These are phyloP conservation scores for Pristionchus pacificus DNA, from an alignment of 1,140 invertebrate species.

Conservation along the genomic window DNA sequence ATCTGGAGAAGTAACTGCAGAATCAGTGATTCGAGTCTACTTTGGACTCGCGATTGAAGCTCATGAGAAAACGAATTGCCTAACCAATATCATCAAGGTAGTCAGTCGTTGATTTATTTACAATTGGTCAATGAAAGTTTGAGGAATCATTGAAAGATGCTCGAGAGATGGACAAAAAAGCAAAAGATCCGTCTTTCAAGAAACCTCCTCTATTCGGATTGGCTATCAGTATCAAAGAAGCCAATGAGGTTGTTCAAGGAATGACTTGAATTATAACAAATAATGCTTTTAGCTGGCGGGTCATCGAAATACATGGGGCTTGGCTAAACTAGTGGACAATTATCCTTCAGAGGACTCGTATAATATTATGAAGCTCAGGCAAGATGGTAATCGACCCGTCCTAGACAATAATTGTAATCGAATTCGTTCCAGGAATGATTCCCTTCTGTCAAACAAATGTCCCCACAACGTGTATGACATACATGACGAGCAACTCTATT, in stretches of 20 bases:
- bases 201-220: conserved; percentile 24
- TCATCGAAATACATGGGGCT: conserved; percentile 43
- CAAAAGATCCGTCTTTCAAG: conserved; percentile 23
- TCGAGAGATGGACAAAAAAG: conserved; percentile 43
- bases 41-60: no score
- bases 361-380: background rate
- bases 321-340: conserved; percentile 41
- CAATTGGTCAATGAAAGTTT: no score
- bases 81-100: conserved; percentile 48
- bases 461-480: no score
- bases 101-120: background rate
- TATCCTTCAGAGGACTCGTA: conserved; percentile 14
- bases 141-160: conserved; percentile 53
- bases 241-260: conserved; percentile 14
- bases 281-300: conserved; percentile 55
- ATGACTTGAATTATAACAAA: conserved; percentile 58
- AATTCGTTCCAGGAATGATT: no score
- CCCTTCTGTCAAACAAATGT: no score
- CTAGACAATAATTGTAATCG: no score
- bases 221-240: conserved; percentile 25
- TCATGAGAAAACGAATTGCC: conserved; percentile 46
- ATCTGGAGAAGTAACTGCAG: no score
- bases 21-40: no score
- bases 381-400: no score
- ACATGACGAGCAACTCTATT: no score